Conservation (phyloP, 2,888 invertebrate genomes). For the Limnephilus marmoratus region DNA sequence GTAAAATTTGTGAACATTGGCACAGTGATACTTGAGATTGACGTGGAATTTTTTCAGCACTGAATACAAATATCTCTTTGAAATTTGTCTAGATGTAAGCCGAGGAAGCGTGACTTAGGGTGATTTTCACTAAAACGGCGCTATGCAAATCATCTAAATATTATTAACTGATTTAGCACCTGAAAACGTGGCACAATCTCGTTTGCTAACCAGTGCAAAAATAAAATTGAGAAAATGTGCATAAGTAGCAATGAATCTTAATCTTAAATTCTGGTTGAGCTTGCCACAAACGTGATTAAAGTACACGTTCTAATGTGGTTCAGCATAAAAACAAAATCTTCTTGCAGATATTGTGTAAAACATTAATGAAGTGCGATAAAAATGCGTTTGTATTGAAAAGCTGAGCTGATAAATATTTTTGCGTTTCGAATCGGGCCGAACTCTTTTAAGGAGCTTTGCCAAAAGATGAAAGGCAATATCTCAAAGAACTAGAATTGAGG, state of each 20-base stretch:
- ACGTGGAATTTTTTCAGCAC: neutral
- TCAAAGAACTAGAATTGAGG: no score
- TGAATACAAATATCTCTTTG: neutral
- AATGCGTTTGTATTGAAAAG: no score
- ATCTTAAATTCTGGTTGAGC: neutral
- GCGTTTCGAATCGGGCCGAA: no score
- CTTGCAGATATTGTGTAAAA: neutral
- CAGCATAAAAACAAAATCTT: neutral
- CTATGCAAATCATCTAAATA: no score
- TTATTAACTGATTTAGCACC: neutral
- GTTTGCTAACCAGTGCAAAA: neutral
- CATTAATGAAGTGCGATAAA: no score
- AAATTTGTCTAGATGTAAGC: neutral
- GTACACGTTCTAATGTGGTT: neutral
- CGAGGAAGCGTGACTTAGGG: neutral
- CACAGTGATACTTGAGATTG: neutral
- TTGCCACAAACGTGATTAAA: neutral
- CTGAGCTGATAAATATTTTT: no score
- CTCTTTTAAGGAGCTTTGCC: no score
- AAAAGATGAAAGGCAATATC: no score
- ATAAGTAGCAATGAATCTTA: no score
- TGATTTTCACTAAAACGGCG: no score
- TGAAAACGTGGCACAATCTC: neutral
- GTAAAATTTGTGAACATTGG: neutral
- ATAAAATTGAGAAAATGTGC: neutral